Evolutionary conservation across 35 echinoderm and acorn worm genomes (phyloP), one percentile per base, ranked within the genome.

Genomic region (Acanthaster planci): DNA sequence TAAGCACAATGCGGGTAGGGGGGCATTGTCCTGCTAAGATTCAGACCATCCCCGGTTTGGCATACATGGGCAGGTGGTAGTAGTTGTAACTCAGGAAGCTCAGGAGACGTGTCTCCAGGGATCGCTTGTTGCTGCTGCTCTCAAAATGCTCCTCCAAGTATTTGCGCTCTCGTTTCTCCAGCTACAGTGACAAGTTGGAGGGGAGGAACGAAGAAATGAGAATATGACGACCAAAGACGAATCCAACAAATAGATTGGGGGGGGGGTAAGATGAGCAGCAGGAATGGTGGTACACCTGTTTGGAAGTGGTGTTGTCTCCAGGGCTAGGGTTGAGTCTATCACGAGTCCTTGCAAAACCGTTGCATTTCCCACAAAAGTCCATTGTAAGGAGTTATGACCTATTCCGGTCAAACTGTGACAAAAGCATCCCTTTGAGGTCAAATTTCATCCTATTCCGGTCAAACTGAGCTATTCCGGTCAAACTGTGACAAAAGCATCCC

Each of bases 81-180:
- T 97, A 88, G 82, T 97, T 97, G 52, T 97, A 97, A 67, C 95
- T 97, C 40, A 97, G 67, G 86, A 97, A 97, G 76, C 95, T 97
- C 7, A 97, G 84, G 6, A 97, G 85, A 81, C 95, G 76, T 5
- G 95, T 97, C 82, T 97, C 95, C 30, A 93, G 91, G 16, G 83
- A 38, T 77, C 92, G 76, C 86, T 93, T 97, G 80, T 83, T 88
- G 32, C 95, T 88, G 50, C 32, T 47, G 0, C 68, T 86, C 14
- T 77, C 86, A 79, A 90, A 97, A 55, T 93, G 88, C 31, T 93
- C 88, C 12, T 76, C 77, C 59, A 97, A 68, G 60, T 88, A 97
- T 38, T 97, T 89, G 17, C 95, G 90, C 53, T 97, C 95, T 51
- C 88, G 85, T 38, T 86, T 87, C 51, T 97, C 87, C 44, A 97